Evolutionary conservation across 2,888 invertebrate genomes (phyloP), one percentile per base, ranked within the genome.

Genomic region (Xanthorhoe spadicearia): DNA sequence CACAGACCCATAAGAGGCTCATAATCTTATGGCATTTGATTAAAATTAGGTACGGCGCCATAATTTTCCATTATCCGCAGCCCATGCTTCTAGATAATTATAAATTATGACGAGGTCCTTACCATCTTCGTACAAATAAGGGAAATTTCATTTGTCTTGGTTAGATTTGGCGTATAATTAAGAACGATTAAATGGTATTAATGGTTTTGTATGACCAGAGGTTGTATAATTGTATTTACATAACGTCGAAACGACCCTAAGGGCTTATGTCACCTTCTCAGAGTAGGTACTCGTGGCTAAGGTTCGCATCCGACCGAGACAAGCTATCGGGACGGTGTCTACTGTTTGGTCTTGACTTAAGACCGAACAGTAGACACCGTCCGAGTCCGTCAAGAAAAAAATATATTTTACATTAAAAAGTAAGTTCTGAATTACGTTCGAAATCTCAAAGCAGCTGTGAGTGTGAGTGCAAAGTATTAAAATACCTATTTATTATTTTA

Each of bases 1-100:
- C 6, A 7, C 17, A 15, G 6, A 17, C 48, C 48, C 23, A 18
- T 48, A 51, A 18, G 9, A 17, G 51, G 17, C 35, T 38, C 23
- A 35, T 43, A 43, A 51, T 59, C 59, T 43, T 23, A 52, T 43
- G 23, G 59, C 43, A 15, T 59, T 51, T 59, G 38, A 59, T 59
- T 10, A 59, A 51, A 43, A 43, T 50, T 50, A 49, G 28, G 49
- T 18, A 28, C n/a, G 10, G 1, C 8, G 19, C 43, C 43, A 51
- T 59, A 38, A 59, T 59, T 59, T 51, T 35, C 15, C 51, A 59
- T 59, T 59, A 59, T 23, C n/a, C 19, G 10, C 13, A 23, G 51
- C 23, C 51, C 38, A 10, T 51, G 38, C 51, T 43, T 51, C 23
- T n/a, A 32, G n/a, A 19, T 59, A 59, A 59, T 59, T 59, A 43